Conservation (phyloP, 2,113 vertebrate species). For the Callorhinus ursinus region DNA sequence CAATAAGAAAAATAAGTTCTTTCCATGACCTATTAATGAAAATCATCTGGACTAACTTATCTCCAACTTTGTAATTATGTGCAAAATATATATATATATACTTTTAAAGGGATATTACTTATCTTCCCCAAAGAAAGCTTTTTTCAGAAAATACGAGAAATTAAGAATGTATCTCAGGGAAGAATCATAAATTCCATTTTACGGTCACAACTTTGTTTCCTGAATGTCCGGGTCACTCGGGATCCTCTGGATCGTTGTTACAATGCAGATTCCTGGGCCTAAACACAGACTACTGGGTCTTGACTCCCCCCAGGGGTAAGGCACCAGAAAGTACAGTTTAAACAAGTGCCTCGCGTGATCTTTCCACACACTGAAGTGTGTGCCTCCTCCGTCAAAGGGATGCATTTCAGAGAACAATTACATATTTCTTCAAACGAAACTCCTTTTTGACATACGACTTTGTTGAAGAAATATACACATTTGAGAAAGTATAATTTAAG, state of each 20-base stretch:
- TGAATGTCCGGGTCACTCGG: not conserved
- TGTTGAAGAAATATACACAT: not conserved
- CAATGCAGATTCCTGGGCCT: not conserved
- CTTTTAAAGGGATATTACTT: not conserved
- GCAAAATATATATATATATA: not conserved
- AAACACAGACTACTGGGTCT: not conserved
- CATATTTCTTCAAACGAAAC: not conserved
- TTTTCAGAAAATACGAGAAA: not conserved
- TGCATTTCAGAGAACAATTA: not conserved
- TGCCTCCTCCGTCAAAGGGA: not conserved
- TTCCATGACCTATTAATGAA: constrained; percentile 42
- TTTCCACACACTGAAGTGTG: not conserved
- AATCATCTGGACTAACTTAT: constrained; percentile 49
- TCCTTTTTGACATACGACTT: not conserved
- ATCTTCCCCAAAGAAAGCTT: not conserved
- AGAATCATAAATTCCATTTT: constrained; percentile 27
- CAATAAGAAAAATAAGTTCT: constrained; percentile 52
- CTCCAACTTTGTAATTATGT: not conserved
- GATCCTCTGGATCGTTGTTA: not conserved
- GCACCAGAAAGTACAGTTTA: not conserved
- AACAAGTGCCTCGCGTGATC: not conserved
- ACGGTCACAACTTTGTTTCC: not conserved
- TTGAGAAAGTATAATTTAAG: not conserved
- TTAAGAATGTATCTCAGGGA: not conserved
- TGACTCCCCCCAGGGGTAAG: not conserved